phyloP scores from a whole-genome alignment of 2,113 vertebrate species.

The Dicerorhinus sumatrensis region DNA sequence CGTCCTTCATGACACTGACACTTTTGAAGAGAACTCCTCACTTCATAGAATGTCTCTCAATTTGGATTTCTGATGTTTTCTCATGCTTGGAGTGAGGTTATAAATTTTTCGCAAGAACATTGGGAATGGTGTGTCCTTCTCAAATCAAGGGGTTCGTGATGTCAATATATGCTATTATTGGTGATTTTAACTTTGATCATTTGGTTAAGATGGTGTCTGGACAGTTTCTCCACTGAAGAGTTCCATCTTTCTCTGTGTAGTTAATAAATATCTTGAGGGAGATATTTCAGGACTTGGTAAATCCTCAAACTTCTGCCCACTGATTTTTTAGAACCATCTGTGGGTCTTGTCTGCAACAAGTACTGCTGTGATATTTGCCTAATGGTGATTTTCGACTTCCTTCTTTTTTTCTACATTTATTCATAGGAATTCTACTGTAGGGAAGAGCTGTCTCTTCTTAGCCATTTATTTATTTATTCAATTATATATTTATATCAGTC shows the following conservation, averaged over 20 bases:
- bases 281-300: neutral
- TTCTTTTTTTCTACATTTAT: neutral
- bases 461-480: neutral
- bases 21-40: neutral
- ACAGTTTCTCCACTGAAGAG: neutral
- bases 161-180: neutral
- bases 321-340: neutral
- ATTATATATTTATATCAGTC: neutral
- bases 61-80: neutral
- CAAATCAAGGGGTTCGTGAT: neutral
- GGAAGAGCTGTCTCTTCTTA: neutral
- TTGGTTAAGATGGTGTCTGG: neutral
- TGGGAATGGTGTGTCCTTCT: neutral
- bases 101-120: neutral
- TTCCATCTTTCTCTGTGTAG: neutral
- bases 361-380: neutral
- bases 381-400: neutral
- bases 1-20: neutral
- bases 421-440: neutral
- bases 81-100: neutral
- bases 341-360: neutral
- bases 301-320: neutral
- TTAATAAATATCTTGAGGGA: neutral
- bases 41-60: neutral
- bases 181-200: neutral